A percentile compares a stretch with the other conserved stretches of the same genome.
Conservation (phyloP, 1,140 invertebrate species). For the Pristionchus pacificus region DNA sequence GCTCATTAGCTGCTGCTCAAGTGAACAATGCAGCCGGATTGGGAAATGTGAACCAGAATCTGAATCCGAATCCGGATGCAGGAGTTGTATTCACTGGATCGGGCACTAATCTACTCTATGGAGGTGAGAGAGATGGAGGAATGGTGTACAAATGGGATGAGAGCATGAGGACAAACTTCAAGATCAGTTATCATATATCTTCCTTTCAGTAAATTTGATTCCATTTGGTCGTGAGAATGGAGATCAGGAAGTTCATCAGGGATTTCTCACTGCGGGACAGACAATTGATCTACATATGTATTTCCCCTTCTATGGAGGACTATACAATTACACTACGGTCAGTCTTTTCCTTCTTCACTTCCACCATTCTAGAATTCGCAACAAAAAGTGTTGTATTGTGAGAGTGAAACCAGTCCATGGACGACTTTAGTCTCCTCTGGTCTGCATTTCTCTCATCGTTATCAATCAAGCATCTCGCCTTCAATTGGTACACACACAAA, state of each 20-base stretch:
- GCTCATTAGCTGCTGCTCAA: no score
- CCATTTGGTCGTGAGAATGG: constrained; percentile 54
- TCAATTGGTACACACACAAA: no score
- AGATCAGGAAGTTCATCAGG: constrained; percentile 52
- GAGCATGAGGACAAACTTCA: not conserved
- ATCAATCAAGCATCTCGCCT: no score
- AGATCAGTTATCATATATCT: not conserved
- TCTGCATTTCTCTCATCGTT: no score
- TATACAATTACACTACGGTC: constrained; percentile 58
- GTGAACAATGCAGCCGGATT: no score
- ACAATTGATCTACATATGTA: constrained; percentile 56
- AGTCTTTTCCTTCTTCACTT: constrained; percentile 9
- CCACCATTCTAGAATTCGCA: not conserved
- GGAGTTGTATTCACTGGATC: constrained; percentile 42
- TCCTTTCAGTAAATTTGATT: constrained; percentile 44
- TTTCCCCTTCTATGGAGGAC: constrained; percentile 56
- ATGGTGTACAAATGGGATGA: not conserved
- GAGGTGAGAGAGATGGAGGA: constrained; percentile 7
- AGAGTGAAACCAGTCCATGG: no score
- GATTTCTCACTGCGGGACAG: constrained; percentile 55
- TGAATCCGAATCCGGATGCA: not conserved
- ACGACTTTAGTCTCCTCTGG: no score
- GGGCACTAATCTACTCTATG: constrained; percentile 45
- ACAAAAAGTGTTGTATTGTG: not conserved
- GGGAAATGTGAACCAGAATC: not conserved